Percentiles rank a stretch among this genome's conserved stretches.
phyloP scores from a whole-genome alignment of 1,140 invertebrate species.

The Tetramorium parvispinum region DNA sequence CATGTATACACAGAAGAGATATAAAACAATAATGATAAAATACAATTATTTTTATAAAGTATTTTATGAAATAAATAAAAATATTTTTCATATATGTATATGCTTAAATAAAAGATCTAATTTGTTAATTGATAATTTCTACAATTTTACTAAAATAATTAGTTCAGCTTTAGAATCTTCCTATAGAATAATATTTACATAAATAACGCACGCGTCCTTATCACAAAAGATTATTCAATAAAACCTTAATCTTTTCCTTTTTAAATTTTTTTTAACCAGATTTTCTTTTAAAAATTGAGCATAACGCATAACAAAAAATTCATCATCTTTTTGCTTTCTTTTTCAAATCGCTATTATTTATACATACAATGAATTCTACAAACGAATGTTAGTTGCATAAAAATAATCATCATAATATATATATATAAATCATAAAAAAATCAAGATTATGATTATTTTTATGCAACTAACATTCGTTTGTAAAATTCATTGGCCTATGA shows the following conservation, averaged over 20 bases:
- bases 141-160: neutral
- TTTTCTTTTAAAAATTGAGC: neutral
- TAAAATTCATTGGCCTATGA: constrained; percentile 9
- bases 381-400: too few species aligned
- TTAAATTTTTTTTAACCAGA: neutral
- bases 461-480: neutral
- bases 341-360: neutral
- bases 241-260: neutral
- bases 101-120: neutral
- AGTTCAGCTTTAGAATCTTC: neutral
- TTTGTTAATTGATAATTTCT: neutral
- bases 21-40: neutral
- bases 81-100: neutral
- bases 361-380: too few species aligned
- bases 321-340: neutral
- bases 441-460: neutral
- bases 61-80: constrained; percentile 1
- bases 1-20: neutral
- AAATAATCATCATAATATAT: too few species aligned
- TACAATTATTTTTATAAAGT: constrained; percentile 1
- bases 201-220: neutral
- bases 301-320: neutral
- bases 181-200: neutral
- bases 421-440: neutral
- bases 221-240: neutral